Conservation (phyloP, 2,888 invertebrate genomes). For the Callinectes sapidus region DNA sequence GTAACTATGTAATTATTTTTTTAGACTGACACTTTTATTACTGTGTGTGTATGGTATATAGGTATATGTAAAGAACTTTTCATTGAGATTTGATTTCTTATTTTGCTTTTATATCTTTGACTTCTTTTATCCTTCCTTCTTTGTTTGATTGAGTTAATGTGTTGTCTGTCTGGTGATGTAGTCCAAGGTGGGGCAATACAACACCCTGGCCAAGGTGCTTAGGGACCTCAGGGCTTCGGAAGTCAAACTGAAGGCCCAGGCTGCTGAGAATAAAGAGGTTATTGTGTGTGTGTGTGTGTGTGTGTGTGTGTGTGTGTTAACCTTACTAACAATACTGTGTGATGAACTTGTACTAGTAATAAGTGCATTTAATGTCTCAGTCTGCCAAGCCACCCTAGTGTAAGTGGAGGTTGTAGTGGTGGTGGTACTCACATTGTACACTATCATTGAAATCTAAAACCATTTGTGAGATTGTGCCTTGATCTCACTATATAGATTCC, state of each 20-base stretch:
- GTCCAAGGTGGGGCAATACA: conserved; percentile 72
- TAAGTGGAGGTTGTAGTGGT: background rate
- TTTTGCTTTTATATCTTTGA: background rate
- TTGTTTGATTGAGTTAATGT: background rate
- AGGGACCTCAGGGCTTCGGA: conserved; percentile 69
- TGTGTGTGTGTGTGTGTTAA: conserved; percentile 21
- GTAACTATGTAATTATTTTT: too few relatives aligned
- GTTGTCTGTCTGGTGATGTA: conserved; percentile 44
- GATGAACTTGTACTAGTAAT: background rate
- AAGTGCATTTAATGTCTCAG: background rate
- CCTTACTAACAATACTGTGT: background rate
- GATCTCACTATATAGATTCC: background rate
- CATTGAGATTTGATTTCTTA: background rate
- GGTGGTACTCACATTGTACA: background rate
- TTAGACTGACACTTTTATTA: too few relatives aligned
- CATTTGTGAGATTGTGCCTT: background rate
- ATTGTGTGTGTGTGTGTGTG: conserved; percentile 21
- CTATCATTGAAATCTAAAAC: background rate
- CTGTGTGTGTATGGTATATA: background rate
- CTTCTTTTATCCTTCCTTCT: background rate
- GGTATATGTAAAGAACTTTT: background rate
- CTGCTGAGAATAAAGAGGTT: conserved; percentile 48
- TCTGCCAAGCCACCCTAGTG: background rate
- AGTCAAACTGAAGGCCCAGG: conserved; percentile 61
- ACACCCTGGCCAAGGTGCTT: conserved; percentile 70